Conservation (phyloP, 2,113 vertebrate genomes). For the Ardeotis arabs region DNA sequence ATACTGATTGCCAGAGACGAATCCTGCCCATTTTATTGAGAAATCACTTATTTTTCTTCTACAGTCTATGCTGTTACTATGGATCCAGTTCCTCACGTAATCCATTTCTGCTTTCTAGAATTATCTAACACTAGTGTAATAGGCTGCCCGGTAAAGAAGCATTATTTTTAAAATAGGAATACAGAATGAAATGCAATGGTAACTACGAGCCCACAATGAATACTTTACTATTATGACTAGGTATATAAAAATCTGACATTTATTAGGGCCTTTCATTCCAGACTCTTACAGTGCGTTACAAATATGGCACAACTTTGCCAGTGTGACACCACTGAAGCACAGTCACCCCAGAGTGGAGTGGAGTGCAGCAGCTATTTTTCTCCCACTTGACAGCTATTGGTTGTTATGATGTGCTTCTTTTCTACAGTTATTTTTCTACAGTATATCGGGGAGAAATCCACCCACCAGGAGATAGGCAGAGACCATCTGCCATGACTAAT, state of each 20-base stretch:
- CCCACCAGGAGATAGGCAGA: neutral
- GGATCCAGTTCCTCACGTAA: neutral
- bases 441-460: neutral
- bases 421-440: conserved; percentile 19
- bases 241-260: neutral
- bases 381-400: neutral
- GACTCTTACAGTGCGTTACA: neutral
- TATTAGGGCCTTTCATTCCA: neutral
- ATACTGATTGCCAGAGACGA: neutral
- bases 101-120: neutral
- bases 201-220: neutral
- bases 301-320: neutral
- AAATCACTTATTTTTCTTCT: neutral
- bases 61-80: neutral
- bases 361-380: neutral
- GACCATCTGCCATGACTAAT: conserved; percentile 29
- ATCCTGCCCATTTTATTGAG: neutral
- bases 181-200: neutral
- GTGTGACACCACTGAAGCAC: neutral
- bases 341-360: neutral
- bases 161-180: neutral
- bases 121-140: neutral
- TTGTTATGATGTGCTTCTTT: conserved; percentile 6
- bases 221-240: neutral
- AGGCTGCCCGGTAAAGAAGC: neutral